Percentiles rank a stretch among this genome's conserved stretches.
These are phyloP conservation scores for Micrasema minimum DNA, from an alignment of 1,140 invertebrate genomes.

Conservation along the genomic window DNA sequence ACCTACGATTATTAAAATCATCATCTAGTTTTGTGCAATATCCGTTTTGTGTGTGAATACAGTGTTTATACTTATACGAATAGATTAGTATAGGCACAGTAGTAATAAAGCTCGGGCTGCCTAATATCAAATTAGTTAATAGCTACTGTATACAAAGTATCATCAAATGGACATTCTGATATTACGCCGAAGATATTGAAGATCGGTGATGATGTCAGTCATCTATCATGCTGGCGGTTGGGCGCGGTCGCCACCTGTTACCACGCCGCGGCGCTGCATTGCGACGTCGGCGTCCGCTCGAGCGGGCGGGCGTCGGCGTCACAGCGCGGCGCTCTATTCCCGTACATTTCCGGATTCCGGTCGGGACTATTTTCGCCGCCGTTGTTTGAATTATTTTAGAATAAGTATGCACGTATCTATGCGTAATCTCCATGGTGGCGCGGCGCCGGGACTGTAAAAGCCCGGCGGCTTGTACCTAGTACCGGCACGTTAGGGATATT, in stretches of 20 bases:
- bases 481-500: constrained; percentile 7
- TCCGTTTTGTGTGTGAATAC: no score
- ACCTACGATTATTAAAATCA: no score
- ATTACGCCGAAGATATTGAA: not conserved
- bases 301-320: constrained; percentile 9
- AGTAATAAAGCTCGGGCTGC: no score
- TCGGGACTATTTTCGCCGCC: constrained; percentile 36
- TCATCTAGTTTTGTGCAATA: no score
- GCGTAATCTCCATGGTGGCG: constrained; percentile 16
- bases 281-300: constrained; percentile 15
- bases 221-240: not conserved
- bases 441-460: constrained; percentile 2
- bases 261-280: constrained; percentile 4
- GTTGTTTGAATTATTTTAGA: constrained; percentile 40
- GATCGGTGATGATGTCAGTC: not conserved
- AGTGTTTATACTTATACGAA: no score
- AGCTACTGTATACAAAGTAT: no score
- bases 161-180: no score
- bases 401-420: constrained; percentile 12
- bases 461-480: constrained; percentile 1
- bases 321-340: constrained; percentile 38
- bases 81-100: no score
- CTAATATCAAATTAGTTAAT: no score
- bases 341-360: constrained; percentile 41
- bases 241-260: constrained; percentile 22